Evolutionary conservation across 2,888 invertebrate genomes (phyloP).

Genomic region (Choristoneura rosaceana): DNA sequence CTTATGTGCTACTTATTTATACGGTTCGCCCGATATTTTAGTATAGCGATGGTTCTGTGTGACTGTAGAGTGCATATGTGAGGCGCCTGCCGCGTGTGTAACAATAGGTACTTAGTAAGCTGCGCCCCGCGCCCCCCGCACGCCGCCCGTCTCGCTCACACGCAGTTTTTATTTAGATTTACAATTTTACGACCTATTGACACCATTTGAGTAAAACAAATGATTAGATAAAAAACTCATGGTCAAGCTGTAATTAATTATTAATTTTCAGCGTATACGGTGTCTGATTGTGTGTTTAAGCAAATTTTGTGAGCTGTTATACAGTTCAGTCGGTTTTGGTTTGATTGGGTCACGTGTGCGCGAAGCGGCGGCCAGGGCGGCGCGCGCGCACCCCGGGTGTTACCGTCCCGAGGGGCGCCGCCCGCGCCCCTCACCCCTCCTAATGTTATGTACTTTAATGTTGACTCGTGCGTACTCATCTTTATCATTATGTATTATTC

Average conservation of each 20-base stretch:
- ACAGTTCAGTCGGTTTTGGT: too few relatives aligned
- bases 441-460: slow-evolving; percentile 53
- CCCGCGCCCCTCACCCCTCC: slow-evolving; percentile 42
- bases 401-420: slow-evolving; percentile 54
- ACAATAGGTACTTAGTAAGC: slow-evolving; percentile 40
- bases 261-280: too few relatives aligned
- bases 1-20: slow-evolving; percentile 29
- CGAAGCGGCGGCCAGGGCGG: slow-evolving; percentile 33
- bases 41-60: slow-evolving; percentile 29
- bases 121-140: slow-evolving; percentile 28
- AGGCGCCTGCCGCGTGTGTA: slow-evolving; percentile 28
- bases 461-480: slow-evolving; percentile 59
- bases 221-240: too few relatives aligned
- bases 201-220: neutral
- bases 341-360: too few relatives aligned
- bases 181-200: neutral
- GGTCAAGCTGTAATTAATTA: too few relatives aligned
- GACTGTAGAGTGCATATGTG: slow-evolving; percentile 27
- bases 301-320: too few relatives aligned
- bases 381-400: slow-evolving; percentile 50
- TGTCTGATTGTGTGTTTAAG: too few relatives aligned
- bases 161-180: too few relatives aligned
- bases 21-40: slow-evolving; percentile 28
- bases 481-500: slow-evolving; percentile 49
- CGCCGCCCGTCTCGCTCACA: slow-evolving; percentile 18